phyloP scores from a whole-genome alignment of 2,113 vertebrate genomes.

The Arvicanthis niloticus region DNA sequence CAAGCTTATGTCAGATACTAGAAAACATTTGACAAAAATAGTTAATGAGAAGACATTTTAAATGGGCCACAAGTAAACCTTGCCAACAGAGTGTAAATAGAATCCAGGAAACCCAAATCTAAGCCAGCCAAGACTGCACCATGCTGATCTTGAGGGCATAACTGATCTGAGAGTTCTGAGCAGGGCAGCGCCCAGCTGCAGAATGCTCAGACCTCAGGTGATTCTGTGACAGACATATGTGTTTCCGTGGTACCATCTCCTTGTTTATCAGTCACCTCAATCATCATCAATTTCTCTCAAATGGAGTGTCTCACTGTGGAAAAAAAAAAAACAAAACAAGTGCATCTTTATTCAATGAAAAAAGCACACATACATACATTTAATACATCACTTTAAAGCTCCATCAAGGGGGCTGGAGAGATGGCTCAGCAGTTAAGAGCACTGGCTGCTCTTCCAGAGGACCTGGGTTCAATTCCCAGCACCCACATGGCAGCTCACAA shows the following conservation, averaged over 20 bases:
- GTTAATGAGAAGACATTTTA: neutral
- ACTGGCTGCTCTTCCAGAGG: neutral
- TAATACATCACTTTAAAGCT: neutral
- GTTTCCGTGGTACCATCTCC: neutral
- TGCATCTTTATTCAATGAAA: neutral
- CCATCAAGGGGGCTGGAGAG: neutral
- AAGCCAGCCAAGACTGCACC: rapidly evolving
- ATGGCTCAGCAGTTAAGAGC: neutral
- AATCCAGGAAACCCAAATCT: neutral
- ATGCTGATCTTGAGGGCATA: neutral
- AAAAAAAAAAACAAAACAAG: neutral
- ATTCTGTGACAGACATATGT: neutral
- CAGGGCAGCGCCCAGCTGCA: neutral
- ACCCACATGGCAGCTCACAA: neutral
- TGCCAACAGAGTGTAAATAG: neutral
- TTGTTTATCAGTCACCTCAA: neutral
- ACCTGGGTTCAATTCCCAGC: neutral
- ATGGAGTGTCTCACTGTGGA: neutral
- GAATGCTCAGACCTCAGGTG: neutral
- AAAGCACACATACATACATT: neutral
- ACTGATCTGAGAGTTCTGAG: neutral
- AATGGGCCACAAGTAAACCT: neutral
- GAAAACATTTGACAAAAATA: neutral
- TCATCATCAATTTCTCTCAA: neutral
- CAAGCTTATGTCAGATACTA: neutral